Evolutionary conservation across 2,113 vertebrate species (phyloP).

Genomic region (Erpornis zantholeuca): DNA sequence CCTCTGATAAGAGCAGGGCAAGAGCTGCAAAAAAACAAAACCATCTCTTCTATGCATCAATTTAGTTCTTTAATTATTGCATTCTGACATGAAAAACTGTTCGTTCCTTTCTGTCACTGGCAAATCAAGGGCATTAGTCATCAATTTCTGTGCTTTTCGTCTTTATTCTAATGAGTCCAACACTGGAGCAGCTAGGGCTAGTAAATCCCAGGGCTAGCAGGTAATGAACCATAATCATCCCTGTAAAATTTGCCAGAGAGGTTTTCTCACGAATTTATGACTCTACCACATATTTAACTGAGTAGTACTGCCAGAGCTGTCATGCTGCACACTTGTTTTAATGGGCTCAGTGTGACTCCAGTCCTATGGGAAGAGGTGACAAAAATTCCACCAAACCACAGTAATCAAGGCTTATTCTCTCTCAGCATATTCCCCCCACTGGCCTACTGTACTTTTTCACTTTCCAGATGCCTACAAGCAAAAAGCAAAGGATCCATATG

Average conservation of each 20-base stretch:
- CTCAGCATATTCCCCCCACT: background rate
- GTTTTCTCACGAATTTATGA: background rate
- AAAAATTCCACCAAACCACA: background rate
- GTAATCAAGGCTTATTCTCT: background rate
- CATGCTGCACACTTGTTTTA: background rate
- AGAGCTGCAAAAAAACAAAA: constrained; percentile 19
- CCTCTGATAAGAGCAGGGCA: constrained; percentile 30
- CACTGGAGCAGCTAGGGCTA: background rate
- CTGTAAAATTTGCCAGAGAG: background rate
- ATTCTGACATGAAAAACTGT: constrained; percentile 5
- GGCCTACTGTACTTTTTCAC: background rate
- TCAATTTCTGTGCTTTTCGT: background rate
- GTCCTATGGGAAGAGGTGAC: background rate
- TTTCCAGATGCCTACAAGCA: background rate
- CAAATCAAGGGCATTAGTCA: constrained; percentile 33
- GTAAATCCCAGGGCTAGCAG: background rate
- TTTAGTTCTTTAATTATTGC: constrained; percentile 32
- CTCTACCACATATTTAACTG: background rate
- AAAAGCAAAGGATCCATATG: background rate
- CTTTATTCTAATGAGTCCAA: background rate
- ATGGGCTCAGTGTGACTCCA: background rate
- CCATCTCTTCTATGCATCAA: background rate
- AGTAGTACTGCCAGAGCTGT: background rate
- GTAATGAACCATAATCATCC: background rate
- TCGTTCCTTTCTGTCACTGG: background rate